These are phyloP conservation scores for Sternarchorhynchus goeldii DNA, from an alignment of 2,797 vertebrate species.

Conservation along the genomic window DNA sequence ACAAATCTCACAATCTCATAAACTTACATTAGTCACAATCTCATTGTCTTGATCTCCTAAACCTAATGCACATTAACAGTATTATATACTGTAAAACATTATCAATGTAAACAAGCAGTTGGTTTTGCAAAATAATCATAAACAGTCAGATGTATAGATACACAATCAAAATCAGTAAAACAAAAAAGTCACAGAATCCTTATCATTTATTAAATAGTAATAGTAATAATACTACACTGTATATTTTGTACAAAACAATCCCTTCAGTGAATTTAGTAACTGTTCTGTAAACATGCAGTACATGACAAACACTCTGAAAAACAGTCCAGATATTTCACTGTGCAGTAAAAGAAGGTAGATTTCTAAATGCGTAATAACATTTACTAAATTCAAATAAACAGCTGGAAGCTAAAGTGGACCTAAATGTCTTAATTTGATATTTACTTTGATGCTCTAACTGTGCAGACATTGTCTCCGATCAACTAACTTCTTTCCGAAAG, in stretches of 20 bases:
- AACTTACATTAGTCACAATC: not conserved
- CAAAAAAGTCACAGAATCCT: not conserved
- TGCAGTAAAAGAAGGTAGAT: not conserved
- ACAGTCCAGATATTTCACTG: not conserved
- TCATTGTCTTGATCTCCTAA: not conserved
- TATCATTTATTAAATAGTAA: not conserved
- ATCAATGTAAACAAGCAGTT: not conserved
- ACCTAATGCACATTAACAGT: not conserved
- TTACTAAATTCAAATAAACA: not conserved
- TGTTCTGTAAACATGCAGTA: not conserved
- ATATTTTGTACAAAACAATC: not conserved
- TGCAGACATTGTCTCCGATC: not conserved
- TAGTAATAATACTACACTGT: not conserved
- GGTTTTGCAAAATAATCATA: not conserved
- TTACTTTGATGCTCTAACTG: not conserved
- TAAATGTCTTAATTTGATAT: not conserved
- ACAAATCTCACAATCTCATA: not conserved
- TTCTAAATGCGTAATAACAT: not conserved
- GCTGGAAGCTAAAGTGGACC: too few species aligned
- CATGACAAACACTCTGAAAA: not conserved
- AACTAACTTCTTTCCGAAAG: not conserved
- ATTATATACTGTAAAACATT: not conserved
- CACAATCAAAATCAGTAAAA: not conserved
- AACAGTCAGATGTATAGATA: not conserved
- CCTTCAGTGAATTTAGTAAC: not conserved